phyloP scores from a whole-genome alignment of 2,888 invertebrate genomes.

The Dasysyrphus albostriatus region DNA sequence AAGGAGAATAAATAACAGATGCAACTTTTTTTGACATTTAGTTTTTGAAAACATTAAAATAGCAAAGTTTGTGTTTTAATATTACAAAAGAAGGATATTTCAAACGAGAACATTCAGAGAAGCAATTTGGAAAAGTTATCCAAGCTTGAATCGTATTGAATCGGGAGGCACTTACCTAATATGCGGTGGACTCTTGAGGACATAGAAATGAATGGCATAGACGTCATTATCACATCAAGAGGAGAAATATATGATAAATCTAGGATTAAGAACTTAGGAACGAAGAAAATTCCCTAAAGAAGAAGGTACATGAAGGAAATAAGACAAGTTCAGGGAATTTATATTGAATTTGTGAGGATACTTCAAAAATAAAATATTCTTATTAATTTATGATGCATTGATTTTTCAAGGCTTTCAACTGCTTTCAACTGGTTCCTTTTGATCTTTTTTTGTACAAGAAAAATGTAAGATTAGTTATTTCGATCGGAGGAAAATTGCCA shows the following conservation, averaged over 20 bases:
- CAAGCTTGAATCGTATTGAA: background rate
- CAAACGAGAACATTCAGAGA: constrained; percentile 46
- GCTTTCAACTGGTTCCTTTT: no score
- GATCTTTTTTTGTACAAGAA: no score
- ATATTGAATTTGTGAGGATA: no score
- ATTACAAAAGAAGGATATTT: constrained; percentile 38
- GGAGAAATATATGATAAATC: background rate
- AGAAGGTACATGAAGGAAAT: no score
- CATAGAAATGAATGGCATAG: background rate
- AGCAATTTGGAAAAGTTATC: constrained; percentile 46
- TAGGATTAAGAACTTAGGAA: background rate
- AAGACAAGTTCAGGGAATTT: no score
- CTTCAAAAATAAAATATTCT: no score
- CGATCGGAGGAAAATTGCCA: no score
- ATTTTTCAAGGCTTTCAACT: no score
- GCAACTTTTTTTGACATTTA: constrained; percentile 46
- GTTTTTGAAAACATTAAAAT: constrained; percentile 9
- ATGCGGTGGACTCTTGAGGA: constrained; percentile 4
- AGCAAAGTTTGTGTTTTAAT: constrained; percentile 29
- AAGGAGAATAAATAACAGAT: constrained; percentile 49
- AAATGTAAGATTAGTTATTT: no score
- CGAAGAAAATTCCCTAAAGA: background rate
- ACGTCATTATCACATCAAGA: background rate
- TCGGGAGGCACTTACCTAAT: background rate
- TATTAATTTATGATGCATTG: no score